phyloP scores from a whole-genome alignment of 2,113 vertebrate genomes.

The Vulpes ferrilata region DNA sequence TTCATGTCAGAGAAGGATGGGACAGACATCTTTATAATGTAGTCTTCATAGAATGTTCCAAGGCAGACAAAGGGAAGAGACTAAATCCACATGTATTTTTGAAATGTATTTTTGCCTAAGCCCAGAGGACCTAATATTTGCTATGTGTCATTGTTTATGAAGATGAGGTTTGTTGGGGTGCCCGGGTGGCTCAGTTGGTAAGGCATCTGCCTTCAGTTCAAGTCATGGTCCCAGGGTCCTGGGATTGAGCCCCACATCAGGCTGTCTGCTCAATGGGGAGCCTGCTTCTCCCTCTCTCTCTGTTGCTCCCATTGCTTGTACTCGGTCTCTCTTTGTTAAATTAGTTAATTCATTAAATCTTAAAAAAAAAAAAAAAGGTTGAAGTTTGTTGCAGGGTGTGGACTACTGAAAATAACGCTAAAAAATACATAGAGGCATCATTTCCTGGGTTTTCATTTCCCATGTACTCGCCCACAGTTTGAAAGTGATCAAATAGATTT shows the following conservation, averaged over 20 bases:
- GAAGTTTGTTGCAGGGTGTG: neutral
- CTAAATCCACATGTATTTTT: neutral
- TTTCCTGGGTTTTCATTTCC: neutral
- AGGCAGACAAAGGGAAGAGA: neutral
- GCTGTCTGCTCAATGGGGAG: too few relatives aligned
- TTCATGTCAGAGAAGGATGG: conserved; percentile 49
- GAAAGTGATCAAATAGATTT: conserved; percentile 34
- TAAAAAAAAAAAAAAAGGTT: neutral
- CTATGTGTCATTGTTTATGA: conserved; percentile 30
- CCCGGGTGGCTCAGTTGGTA: too few relatives aligned
- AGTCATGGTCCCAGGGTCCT: too few relatives aligned
- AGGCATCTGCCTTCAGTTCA: too few relatives aligned
- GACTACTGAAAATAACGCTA: conserved; percentile 17
- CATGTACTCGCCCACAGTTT: conserved; percentile 41
- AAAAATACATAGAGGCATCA: neutral
- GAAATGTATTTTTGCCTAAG: conserved; percentile 36
- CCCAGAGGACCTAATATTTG: conserved; percentile 14
- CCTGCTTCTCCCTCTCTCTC: too few relatives aligned
- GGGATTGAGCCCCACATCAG: too few relatives aligned
- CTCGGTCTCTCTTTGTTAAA: too few relatives aligned
- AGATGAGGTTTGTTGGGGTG: neutral
- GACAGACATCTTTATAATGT: neutral
- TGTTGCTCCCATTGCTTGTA: too few relatives aligned
- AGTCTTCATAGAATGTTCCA: neutral
- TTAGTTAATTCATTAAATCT: too few relatives aligned